These are phyloP conservation scores for Sinelater perroti DNA, from an alignment of 2,888 invertebrate genomes.

Conservation along the genomic window DNA sequence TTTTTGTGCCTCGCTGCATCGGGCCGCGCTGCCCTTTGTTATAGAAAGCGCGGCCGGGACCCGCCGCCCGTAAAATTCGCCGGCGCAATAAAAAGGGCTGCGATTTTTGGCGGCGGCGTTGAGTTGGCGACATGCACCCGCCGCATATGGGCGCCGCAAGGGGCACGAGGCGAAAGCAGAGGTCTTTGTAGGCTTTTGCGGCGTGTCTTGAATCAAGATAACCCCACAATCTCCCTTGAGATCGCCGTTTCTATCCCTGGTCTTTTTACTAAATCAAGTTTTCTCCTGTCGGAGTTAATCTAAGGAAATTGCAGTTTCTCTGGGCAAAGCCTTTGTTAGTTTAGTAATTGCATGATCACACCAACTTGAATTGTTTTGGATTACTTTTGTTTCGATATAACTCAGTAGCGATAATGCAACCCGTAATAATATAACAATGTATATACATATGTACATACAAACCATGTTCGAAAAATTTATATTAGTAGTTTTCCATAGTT, in stretches of 20 bases:
- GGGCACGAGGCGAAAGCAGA: conserved; percentile 17
- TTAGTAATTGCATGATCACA: too few species aligned
- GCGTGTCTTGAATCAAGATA: conserved; percentile 23
- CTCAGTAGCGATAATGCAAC: too few species aligned
- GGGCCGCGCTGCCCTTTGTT: not conserved
- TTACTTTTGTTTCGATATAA: too few species aligned
- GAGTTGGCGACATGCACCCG: conserved; percentile 2
- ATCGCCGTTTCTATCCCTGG: not conserved
- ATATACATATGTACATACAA: too few species aligned
- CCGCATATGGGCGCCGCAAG: conserved; percentile 13
- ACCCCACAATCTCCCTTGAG: conserved; percentile 12
- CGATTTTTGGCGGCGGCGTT: conserved; percentile 6
- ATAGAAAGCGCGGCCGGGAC: not conserved
- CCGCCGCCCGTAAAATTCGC: conserved; percentile 5
- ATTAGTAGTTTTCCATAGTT: too few species aligned
- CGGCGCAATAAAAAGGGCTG: not conserved
- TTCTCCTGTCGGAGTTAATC: conserved; percentile 7
- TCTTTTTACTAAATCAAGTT: conserved; percentile 17
- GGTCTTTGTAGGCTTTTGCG: conserved; percentile 11
- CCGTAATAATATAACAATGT: too few species aligned
- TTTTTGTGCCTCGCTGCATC: conserved; percentile 34
- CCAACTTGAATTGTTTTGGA: too few species aligned
- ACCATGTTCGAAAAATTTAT: too few species aligned
- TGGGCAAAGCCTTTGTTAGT: too few species aligned
- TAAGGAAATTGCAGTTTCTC: not conserved